phyloP scores from a whole-genome alignment of 2,797 vertebrate species.

The Buphagus erythrorhynchus region DNA sequence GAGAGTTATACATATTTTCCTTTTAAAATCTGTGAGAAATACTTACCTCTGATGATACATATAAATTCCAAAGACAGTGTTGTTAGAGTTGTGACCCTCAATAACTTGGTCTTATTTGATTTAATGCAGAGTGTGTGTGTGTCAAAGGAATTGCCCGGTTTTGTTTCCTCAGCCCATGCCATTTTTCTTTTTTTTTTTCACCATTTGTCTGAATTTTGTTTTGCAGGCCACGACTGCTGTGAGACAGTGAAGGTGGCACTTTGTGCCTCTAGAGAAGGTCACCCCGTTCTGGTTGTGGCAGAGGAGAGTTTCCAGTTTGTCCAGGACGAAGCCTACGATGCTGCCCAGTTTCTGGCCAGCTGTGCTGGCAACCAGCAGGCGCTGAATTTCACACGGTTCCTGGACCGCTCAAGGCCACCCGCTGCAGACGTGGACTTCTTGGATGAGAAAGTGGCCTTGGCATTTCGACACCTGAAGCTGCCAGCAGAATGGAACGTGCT shows the following conservation, averaged over 20 bases:
- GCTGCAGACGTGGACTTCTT: conserved; percentile 86
- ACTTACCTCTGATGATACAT: background rate
- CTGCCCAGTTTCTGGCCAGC: conserved; percentile 92
- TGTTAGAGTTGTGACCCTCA: background rate
- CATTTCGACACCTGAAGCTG: conserved; percentile 89
- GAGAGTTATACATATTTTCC: background rate
- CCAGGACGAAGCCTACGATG: conserved; percentile 92
- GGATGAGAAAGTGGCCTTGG: conserved; percentile 89
- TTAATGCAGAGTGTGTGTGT: background rate
- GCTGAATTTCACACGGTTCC: conserved; percentile 87
- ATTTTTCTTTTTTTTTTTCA: background rate
- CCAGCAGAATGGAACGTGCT: conserved; percentile 91
- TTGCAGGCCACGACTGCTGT: conserved; percentile 91
- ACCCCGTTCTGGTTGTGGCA: conserved; percentile 77
- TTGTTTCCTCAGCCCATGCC: background rate
- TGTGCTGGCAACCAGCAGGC: conserved; percentile 87
- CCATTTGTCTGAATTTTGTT: background rate
- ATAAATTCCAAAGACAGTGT: background rate
- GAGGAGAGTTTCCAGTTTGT: conserved; percentile 88
- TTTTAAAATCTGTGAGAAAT: background rate
- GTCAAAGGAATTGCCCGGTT: background rate
- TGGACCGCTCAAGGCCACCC: conserved; percentile 88
- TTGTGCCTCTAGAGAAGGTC: conserved; percentile 82
- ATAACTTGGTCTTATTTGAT: background rate
- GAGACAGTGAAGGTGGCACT: conserved; percentile 90